Conservation (phyloP, 1,140 invertebrate genomes). For the Drosophila elegans region DNA sequence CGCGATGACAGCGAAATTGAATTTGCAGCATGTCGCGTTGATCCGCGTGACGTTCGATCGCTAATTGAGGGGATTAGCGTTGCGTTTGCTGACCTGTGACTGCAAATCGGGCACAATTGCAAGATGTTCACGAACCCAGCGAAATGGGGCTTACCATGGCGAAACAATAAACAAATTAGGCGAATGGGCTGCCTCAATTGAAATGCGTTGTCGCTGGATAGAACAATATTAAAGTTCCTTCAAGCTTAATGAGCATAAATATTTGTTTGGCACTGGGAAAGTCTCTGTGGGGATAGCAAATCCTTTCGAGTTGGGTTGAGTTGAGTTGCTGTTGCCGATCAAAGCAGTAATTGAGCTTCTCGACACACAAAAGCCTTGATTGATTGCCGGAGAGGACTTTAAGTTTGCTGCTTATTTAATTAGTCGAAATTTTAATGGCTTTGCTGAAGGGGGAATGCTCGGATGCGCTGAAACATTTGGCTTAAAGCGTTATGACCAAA, state of each 20-base stretch:
- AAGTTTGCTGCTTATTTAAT: slow-evolving; percentile 47
- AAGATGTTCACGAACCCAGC: not conserved
- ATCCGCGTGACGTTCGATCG: slow-evolving; percentile 55
- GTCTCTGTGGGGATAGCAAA: slow-evolving; percentile 4
- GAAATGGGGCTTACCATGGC: slow-evolving; percentile 4
- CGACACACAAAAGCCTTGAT: slow-evolving; percentile 29
- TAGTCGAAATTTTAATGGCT: slow-evolving; percentile 45
- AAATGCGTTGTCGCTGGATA: slow-evolving; percentile 14
- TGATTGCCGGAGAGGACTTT: slow-evolving; percentile 41
- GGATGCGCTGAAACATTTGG: slow-evolving; percentile 28
- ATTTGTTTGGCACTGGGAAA: not conserved
- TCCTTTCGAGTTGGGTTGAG: slow-evolving; percentile 1
- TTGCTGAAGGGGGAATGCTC: slow-evolving; percentile 12
- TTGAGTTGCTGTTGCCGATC: slow-evolving; percentile 1
- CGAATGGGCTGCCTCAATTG: slow-evolving; percentile 13
- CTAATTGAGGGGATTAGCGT: slow-evolving; percentile 75
- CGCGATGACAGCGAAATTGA: slow-evolving; percentile 68
- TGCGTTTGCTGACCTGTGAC: slow-evolving; percentile 16
- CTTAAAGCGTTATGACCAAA: slow-evolving; percentile 35
- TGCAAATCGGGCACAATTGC: not conserved
- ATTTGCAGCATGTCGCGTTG: slow-evolving; percentile 65
- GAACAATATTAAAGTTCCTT: slow-evolving; percentile 35
- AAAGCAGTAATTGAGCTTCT: slow-evolving; percentile 31
- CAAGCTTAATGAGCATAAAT: slow-evolving; percentile 30
- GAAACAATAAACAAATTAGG: slow-evolving; percentile 50